A percentile compares a stretch with the other conserved stretches of the same genome.
Conservation (phyloP, 2,797 vertebrate species). For the Fistularia commersonii region DNA sequence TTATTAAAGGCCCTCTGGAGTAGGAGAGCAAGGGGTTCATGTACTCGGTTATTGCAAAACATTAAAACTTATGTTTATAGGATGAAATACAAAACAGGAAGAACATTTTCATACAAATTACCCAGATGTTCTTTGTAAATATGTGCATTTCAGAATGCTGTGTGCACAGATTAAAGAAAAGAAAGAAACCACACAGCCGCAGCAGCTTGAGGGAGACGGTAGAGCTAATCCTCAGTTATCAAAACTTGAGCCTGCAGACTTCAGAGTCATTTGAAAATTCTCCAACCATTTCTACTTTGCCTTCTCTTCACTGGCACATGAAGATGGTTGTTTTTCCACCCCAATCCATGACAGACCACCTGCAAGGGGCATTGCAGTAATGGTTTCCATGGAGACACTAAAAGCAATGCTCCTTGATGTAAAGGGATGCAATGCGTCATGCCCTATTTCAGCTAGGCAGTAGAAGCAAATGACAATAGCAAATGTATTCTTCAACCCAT, state of each 20-base stretch:
- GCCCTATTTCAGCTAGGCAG: conserved; percentile 51
- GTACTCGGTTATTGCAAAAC: too few relatives aligned
- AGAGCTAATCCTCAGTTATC: conserved; percentile 64
- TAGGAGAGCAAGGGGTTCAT: too few relatives aligned
- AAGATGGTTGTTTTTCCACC: conserved; percentile 49
- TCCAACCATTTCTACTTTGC: conserved; percentile 28
- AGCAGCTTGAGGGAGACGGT: conserved; percentile 50
- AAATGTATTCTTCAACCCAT: conserved; percentile 35
- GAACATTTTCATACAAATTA: conserved; percentile 1
- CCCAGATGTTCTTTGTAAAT: conserved; percentile 6
- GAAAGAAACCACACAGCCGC: conserved; percentile 48
- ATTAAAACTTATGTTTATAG: too few relatives aligned
- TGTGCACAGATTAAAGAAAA: conserved; percentile 19
- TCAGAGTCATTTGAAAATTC: conserved; percentile 58
- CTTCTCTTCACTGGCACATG: conserved; percentile 30
- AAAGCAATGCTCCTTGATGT: conserved; percentile 38
- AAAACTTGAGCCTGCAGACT: conserved; percentile 65
- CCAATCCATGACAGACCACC: conserved; percentile 49
- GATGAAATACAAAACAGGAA: neutral
- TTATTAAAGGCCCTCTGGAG: too few relatives aligned
- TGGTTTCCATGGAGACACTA: conserved; percentile 65
- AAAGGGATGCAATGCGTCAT: conserved; percentile 45
- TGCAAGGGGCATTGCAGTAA: conserved; percentile 41
- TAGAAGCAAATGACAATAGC: conserved; percentile 19
- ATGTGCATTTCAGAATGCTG: conserved; percentile 9